phyloP scores from a whole-genome alignment of 2,113 vertebrate genomes.

The Lates calcarifer region DNA sequence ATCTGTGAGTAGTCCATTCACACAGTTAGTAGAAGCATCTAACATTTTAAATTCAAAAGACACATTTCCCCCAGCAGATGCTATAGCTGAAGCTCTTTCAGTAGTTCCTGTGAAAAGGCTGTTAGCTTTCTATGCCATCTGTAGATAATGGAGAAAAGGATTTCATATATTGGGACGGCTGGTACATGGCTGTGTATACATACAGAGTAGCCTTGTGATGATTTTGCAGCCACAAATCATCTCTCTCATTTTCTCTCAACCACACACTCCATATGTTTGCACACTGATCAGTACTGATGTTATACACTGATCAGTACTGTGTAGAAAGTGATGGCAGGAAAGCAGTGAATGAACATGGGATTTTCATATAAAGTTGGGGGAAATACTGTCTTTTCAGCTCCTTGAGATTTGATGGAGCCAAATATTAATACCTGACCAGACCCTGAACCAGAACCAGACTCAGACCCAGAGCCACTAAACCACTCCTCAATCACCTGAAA shows the following conservation, averaged over 20 bases:
- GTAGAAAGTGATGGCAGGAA: constrained; percentile 23
- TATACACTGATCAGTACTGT: too few relatives aligned
- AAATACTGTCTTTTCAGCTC: constrained; percentile 79
- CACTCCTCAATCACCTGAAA: constrained; percentile 80
- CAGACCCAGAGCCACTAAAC: constrained; percentile 78
- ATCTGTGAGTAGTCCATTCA: constrained; percentile 46
- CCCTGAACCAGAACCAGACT: constrained; percentile 58
- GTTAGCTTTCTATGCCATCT: neutral
- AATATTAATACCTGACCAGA: constrained; percentile 75
- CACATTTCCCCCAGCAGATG: constrained; percentile 78
- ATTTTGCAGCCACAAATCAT: too few relatives aligned
- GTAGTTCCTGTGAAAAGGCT: constrained; percentile 4
- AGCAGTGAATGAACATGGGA: constrained; percentile 54
- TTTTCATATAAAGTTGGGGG: constrained; percentile 46
- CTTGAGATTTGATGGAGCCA: constrained; percentile 50
- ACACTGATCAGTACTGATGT: neutral
- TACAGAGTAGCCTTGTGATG: too few relatives aligned
- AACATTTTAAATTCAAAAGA: constrained; percentile 68
- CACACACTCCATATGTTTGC: neutral
- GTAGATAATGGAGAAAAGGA: neutral
- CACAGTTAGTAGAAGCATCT: constrained; percentile 64
- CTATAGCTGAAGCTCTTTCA: constrained; percentile 32
- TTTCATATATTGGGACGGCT: neutral
- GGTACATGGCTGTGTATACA: too few relatives aligned
- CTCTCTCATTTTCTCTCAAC: too few relatives aligned